A percentile compares a stretch with the other conserved stretches of the same genome.
These are phyloP conservation scores for Nothoprocta perdicaria DNA, from an alignment of 2,113 vertebrate genomes.

Conservation along the genomic window DNA sequence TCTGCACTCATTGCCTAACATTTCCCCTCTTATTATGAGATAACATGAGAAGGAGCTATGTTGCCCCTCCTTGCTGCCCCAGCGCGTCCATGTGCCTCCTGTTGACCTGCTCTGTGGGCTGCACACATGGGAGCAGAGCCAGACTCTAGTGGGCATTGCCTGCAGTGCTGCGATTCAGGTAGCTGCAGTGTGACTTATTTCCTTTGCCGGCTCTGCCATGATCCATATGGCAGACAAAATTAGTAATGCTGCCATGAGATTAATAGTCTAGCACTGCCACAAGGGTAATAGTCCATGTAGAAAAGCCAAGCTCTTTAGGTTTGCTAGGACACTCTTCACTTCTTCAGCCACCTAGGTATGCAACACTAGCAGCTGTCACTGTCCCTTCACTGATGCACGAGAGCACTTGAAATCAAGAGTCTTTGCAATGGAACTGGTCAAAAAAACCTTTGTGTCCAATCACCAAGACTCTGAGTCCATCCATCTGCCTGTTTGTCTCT, in stretches of 20 bases:
- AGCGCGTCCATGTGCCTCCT: not conserved
- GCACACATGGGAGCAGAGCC: not conserved
- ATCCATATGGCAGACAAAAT: not conserved
- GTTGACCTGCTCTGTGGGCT: fast-evolving
- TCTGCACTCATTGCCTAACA: not conserved
- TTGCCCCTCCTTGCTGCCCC: not conserved
- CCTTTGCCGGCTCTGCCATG: fast-evolving
- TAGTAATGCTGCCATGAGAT: not conserved
- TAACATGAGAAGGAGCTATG: not conserved
- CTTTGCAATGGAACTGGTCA: not conserved
- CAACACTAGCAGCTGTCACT: not conserved
- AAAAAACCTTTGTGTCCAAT: not conserved
- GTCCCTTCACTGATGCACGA: not conserved
- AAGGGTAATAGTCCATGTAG: not conserved
- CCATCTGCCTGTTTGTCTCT: not conserved
- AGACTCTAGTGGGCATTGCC: not conserved
- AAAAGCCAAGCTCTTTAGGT: not conserved
- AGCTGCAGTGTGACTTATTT: not conserved
- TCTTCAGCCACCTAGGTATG: not conserved
- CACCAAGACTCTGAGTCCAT: not conserved
- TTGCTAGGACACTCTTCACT: no score
- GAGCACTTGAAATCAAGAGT: not conserved
- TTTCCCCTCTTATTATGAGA: not conserved
- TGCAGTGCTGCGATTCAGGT: fast-evolving
- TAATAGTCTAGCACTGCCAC: not conserved